Evolutionary conservation across 35 echinoderm and acorn worm species (phyloP).

Genomic region (Apostichopus californicus): DNA sequence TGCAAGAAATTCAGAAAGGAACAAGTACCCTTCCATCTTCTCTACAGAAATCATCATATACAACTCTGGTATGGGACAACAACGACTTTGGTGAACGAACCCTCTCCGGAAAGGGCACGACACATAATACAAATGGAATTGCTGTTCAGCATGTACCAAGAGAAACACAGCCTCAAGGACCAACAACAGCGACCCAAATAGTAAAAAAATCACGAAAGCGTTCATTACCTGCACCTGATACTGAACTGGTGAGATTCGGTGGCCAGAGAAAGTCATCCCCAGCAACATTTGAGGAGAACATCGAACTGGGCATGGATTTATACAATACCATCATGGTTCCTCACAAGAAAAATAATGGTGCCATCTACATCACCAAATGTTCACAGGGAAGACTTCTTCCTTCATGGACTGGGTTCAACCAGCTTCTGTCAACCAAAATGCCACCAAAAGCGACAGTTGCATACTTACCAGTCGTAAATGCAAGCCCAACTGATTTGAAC

Average conservation of each 20-base stretch:
- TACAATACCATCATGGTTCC: too few species aligned
- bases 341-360: background rate
- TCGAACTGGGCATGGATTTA: too few species aligned
- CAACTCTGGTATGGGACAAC: slow-evolving; percentile 71
- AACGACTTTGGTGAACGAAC: slow-evolving; percentile 82
- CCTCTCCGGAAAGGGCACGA: slow-evolving; percentile 72
- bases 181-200: too few species aligned
- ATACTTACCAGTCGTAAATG: slow-evolving; percentile 76
- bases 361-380: background rate
- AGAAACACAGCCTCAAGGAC: too few species aligned
- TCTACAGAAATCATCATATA: background rate
- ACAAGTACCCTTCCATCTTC: background rate
- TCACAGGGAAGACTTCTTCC: slow-evolving; percentile 15
- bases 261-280: too few species aligned
- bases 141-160: background rate
- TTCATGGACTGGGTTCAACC: slow-evolving; percentile 71
- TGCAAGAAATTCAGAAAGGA: background rate
- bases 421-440: background rate
- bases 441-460: slow-evolving; percentile 43
- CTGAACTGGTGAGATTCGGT: too few species aligned
- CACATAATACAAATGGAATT: slow-evolving; percentile 78
- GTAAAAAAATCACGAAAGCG: too few species aligned
- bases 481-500: slow-evolving; percentile 67
- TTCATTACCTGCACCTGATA: too few species aligned
- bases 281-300: too few species aligned